phyloP scores from a whole-genome alignment of 2,888 invertebrate species.

The Acleris emargana region DNA sequence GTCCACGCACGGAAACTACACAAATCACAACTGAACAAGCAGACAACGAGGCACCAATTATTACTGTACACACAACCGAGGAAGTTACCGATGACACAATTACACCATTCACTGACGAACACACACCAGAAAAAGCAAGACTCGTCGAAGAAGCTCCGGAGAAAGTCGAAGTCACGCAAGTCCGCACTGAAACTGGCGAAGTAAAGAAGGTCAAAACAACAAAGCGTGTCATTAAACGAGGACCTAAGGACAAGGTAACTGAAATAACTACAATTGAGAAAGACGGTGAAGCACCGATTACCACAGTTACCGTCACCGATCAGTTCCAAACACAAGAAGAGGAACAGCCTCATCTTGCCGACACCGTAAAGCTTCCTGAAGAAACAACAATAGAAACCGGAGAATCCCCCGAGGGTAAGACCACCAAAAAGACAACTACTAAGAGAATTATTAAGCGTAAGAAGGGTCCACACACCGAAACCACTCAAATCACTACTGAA shows the following conservation, averaged over 20 bases:
- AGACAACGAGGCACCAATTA: not conserved
- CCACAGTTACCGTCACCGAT: slow-evolving; percentile 47
- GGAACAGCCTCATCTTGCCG: slow-evolving; percentile 41
- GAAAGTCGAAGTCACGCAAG: slow-evolving; percentile 10
- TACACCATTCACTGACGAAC: not conserved
- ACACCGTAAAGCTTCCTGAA: slow-evolving; percentile 55
- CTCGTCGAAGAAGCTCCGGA: not conserved
- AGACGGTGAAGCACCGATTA: slow-evolving; percentile 59
- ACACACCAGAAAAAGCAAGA: not conserved
- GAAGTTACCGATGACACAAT: not conserved
- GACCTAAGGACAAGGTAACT: slow-evolving; percentile 51
- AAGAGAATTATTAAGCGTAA: slow-evolving; percentile 62
- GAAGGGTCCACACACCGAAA: slow-evolving; percentile 51
- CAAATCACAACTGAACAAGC: slow-evolving; percentile 11
- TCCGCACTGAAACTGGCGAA: slow-evolving; percentile 15
- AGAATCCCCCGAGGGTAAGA: slow-evolving; percentile 46
- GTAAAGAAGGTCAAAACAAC: slow-evolving; percentile 26
- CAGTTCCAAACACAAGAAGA: slow-evolving; percentile 18
- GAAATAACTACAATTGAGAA: slow-evolving; percentile 39
- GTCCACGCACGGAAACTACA: slow-evolving; percentile 3
- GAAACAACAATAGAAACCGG: slow-evolving; percentile 47
- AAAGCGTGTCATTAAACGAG: slow-evolving; percentile 26
- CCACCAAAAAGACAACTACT: slow-evolving; percentile 51
- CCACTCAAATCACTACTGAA: slow-evolving; percentile 43
- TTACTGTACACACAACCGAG: slow-evolving; percentile 7